Evolutionary conservation across 2,113 vertebrate genomes (phyloP).

Genomic region (Hemiscyllium ocellatum): DNA sequence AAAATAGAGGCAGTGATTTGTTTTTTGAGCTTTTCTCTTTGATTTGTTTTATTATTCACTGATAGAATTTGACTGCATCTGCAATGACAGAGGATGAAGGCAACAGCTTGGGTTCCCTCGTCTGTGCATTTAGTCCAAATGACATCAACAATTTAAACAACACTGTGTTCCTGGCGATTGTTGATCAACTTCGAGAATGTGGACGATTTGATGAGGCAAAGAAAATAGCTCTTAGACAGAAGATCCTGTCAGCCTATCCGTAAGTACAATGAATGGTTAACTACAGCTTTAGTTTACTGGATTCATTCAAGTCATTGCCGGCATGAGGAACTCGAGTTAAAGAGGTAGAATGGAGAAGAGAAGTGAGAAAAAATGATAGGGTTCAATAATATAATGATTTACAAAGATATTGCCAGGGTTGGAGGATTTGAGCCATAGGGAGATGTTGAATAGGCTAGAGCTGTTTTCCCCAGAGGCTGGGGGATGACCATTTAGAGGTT

Average conservation of each 20-base stretch:
- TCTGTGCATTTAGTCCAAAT: background rate
- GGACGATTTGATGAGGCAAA: background rate
- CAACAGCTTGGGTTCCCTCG: background rate
- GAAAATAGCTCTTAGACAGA: background rate
- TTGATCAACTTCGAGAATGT: slow-evolving; percentile 10
- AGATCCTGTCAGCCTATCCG: background rate
- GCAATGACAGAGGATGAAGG: background rate
- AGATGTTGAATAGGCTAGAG: too few relatives aligned
- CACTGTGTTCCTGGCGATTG: background rate
- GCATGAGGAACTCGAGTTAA: too few relatives aligned
- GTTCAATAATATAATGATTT: too few relatives aligned
- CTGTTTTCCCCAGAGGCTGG: too few relatives aligned
- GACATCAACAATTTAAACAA: background rate
- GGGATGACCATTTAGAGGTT: too few relatives aligned
- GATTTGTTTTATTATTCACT: background rate
- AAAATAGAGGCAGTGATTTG: background rate
- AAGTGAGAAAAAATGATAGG: too few relatives aligned
- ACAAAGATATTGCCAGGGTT: too few relatives aligned
- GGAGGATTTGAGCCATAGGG: too few relatives aligned
- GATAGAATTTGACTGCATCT: background rate
- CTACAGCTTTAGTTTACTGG: background rate
- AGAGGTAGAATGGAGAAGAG: too few relatives aligned
- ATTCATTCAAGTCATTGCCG: too few relatives aligned
- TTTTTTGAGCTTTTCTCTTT: background rate
- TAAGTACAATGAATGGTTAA: background rate